These are phyloP conservation scores for Meda fulgida DNA, from an alignment of 2,797 vertebrate species.

Conservation along the genomic window DNA sequence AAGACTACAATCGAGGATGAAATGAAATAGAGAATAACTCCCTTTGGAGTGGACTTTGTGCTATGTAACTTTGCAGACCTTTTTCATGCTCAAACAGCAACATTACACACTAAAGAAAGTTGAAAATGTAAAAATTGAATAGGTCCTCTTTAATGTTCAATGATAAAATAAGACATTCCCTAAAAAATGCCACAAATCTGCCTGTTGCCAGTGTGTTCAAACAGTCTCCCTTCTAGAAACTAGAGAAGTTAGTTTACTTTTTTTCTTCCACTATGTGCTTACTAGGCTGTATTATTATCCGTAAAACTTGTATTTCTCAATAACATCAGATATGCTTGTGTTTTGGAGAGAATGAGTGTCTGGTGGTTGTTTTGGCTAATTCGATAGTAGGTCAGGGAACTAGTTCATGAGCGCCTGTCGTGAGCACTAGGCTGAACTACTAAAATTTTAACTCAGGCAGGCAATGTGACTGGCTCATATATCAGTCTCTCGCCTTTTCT, in stretches of 20 bases:
- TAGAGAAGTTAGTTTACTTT: background rate
- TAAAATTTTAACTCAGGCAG: conserved; percentile 11
- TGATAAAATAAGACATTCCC: background rate
- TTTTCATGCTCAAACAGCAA: background rate
- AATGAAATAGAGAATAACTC: background rate
- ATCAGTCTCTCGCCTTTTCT: conserved; percentile 4
- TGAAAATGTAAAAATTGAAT: background rate
- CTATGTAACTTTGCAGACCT: background rate
- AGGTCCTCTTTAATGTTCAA: background rate
- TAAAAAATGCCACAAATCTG: background rate
- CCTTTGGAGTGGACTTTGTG: background rate
- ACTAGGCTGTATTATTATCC: background rate
- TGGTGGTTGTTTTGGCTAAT: conserved; percentile 19
- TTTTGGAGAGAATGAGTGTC: background rate
- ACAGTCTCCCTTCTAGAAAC: background rate
- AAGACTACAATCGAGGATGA: background rate
- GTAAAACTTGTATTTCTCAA: conserved; percentile 5
- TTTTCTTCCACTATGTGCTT: background rate
- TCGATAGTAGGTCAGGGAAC: conserved; percentile 13
- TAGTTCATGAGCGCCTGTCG: conserved; percentile 6
- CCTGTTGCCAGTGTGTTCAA: background rate
- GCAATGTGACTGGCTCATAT: conserved; percentile 14
- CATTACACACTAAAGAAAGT: background rate
- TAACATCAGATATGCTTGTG: background rate
- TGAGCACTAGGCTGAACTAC: background rate